phyloP scores from a whole-genome alignment of 1,140 invertebrate species.

The Lasioglossum baleicum region DNA sequence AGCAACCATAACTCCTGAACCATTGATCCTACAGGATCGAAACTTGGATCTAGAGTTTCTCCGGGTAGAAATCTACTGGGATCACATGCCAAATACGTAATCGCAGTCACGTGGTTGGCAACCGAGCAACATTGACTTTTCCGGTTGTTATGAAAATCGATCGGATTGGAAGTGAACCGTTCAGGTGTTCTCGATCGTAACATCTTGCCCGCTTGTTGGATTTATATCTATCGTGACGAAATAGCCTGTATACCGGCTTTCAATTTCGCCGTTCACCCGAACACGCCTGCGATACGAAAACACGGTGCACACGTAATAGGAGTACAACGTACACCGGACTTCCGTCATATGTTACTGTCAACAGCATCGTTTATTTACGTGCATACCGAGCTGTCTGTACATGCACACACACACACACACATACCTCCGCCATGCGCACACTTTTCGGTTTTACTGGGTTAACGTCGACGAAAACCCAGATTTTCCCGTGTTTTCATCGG shows the following conservation, averaged over 20 bases:
- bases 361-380: conserved; percentile 33
- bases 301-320: conserved; percentile 32
- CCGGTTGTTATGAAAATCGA: neutral
- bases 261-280: conserved; percentile 37
- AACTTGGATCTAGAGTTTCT: too few relatives aligned
- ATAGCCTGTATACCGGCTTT: conserved; percentile 31
- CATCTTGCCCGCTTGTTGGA: conserved; percentile 15
- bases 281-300: conserved; percentile 18
- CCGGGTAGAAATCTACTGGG: too few relatives aligned
- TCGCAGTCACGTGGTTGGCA: too few relatives aligned
- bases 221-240: conserved; percentile 19
- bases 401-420: too few relatives aligned
- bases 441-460: conserved; percentile 9
- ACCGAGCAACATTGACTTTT: neutral
- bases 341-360: conserved; percentile 51
- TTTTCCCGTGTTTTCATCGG: conserved; percentile 37
- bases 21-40: too few relatives aligned
- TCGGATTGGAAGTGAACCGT: neutral
- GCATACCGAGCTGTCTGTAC: too few relatives aligned
- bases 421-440: neutral
- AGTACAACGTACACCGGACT: conserved; percentile 44
- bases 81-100: too few relatives aligned
- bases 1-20: too few relatives aligned
- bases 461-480: neutral
- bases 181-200: neutral